Percentiles rank a stretch among this genome's conserved stretches.
Conservation (phyloP, 2,113 vertebrate species). For the Chaetops frenatus region DNA sequence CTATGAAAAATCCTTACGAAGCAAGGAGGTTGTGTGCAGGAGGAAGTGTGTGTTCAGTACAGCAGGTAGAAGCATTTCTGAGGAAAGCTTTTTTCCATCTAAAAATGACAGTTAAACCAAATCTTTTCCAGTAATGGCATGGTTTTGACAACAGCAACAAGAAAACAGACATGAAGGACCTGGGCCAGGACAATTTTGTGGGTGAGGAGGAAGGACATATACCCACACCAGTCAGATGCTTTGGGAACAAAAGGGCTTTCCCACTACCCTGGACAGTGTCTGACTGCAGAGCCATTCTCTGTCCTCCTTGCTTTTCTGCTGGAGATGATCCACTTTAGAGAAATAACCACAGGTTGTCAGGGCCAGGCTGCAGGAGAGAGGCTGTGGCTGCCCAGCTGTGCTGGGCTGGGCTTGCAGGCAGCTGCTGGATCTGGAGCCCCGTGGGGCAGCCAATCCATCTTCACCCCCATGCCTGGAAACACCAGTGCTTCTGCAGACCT, state of each 20-base stretch:
- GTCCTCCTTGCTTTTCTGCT: background rate
- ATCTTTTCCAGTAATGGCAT: background rate
- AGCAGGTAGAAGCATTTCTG: background rate
- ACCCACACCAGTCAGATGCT: fast-evolving
- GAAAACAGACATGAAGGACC: fast-evolving
- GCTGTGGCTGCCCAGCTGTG: fast-evolving
- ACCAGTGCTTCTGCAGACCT: background rate
- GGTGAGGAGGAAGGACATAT: background rate
- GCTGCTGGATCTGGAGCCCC: fast-evolving
- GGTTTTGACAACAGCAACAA: background rate
- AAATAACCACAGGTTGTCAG: background rate
- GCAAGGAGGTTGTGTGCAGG: background rate
- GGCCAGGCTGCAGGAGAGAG: too few relatives aligned
- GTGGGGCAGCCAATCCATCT: fast-evolving
- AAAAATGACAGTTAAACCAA: background rate
- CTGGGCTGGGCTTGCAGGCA: background rate
- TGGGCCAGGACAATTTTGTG: fast-evolving
- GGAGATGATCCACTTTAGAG: background rate
- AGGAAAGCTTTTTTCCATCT: background rate
- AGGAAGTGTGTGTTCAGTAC: fast-evolving
- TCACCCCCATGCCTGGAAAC: fast-evolving
- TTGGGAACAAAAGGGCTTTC: background rate
- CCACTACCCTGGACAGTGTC: fast-evolving
- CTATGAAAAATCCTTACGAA: background rate
- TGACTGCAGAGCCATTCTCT: fast-evolving